Evolutionary conservation across 1,140 invertebrate genomes (phyloP).

Genomic region (Charaxes varanes): DNA sequence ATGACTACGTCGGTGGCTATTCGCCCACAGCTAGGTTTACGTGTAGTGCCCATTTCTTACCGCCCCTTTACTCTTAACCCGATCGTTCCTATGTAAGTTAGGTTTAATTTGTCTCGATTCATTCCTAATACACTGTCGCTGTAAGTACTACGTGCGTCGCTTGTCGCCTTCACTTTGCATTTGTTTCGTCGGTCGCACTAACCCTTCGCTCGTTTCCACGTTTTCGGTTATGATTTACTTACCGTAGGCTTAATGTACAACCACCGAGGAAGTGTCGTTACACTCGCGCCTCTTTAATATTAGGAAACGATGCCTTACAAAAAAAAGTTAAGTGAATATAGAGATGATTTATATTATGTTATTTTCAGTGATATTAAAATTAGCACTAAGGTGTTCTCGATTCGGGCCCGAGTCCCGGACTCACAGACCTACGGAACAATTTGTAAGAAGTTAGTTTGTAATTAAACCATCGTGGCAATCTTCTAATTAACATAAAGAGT

Average conservation of each 20-base stretch:
- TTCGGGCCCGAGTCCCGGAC: conserved; percentile 40
- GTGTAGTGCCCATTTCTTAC: conserved; percentile 39
- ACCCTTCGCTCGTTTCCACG: conserved; percentile 28
- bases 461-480: conserved; percentile 67
- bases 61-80: conserved; percentile 43
- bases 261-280: conserved; percentile 57
- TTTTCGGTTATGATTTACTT: conserved; percentile 40
- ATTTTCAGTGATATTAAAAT: conserved; percentile 67
- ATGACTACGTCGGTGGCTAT: conserved; percentile 52
- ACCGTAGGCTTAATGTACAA: conserved; percentile 62
- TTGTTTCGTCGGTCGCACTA: conserved; percentile 18
- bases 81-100: conserved; percentile 67
- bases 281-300: conserved; percentile 63
- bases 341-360: conserved; percentile 71
- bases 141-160: conserved; percentile 17
- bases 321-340: conserved; percentile 71
- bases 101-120: conserved; percentile 63
- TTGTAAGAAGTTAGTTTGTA: conserved; percentile 70
- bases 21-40: conserved; percentile 54
- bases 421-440: conserved; percentile 67
- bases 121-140: conserved; percentile 40
- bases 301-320: conserved; percentile 70
- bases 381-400: conserved; percentile 64
- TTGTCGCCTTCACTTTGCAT: conserved; percentile 18
- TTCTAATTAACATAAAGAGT: conserved; percentile 71